phyloP scores from a whole-genome alignment of 2,888 invertebrate genomes.

The Pristionchus japonicus region DNA sequence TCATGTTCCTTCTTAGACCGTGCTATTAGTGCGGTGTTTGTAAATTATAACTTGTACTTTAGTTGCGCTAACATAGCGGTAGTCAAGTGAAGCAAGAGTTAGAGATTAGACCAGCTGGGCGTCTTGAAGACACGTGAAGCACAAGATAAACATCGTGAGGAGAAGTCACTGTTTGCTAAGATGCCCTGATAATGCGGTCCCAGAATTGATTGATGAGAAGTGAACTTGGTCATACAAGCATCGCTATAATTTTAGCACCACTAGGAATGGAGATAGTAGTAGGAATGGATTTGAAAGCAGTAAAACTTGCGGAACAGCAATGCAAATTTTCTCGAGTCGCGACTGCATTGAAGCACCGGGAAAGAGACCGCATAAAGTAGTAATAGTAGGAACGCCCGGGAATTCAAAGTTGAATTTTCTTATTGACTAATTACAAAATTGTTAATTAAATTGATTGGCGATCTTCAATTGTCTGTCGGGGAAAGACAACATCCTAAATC shows the following conservation, averaged over 20 bases:
- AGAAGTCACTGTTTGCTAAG: constrained; percentile 14
- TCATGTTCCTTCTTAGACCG: background rate
- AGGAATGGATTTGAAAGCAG: too few relatives aligned
- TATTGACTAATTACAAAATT: too few relatives aligned
- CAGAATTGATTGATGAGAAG: background rate
- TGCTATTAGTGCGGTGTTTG: background rate
- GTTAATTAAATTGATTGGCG: too few relatives aligned
- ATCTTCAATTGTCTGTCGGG: too few relatives aligned
- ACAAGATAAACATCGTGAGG: background rate
- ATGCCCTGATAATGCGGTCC: background rate
- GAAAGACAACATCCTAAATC: too few relatives aligned
- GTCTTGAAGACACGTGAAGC: background rate
- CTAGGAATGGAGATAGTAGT: too few relatives aligned
- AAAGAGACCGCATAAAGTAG: too few relatives aligned
- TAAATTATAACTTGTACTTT: background rate
- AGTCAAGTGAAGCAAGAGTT: background rate
- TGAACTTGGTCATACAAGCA: background rate
- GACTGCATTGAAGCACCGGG: too few relatives aligned
- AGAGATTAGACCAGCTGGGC: background rate
- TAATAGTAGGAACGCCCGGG: too few relatives aligned
- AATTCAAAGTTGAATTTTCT: too few relatives aligned
- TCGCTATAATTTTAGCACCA: background rate
- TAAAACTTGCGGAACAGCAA: too few relatives aligned
- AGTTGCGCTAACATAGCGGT: background rate
- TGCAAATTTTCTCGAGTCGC: too few relatives aligned